Conservation (phyloP, 2,888 invertebrate species). For the Hedychridium roseum region DNA sequence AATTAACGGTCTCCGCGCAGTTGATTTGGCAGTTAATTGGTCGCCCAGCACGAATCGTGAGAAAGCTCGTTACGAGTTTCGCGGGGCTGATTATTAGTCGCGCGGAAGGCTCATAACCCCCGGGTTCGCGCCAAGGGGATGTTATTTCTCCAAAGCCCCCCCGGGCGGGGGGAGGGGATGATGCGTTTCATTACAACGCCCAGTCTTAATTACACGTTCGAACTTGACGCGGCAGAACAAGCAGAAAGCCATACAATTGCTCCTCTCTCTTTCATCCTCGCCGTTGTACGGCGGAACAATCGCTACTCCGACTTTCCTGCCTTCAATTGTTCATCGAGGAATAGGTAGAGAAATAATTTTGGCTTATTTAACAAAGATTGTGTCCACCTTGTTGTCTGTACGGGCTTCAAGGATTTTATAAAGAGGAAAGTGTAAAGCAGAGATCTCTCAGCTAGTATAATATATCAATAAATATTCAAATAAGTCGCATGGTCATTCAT, state of each 20-base stretch:
- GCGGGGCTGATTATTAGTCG: conserved; percentile 27
- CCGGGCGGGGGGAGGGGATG: conserved; percentile 33
- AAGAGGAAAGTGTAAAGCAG: no score
- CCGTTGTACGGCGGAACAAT: no score
- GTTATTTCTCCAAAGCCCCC: conserved; percentile 28
- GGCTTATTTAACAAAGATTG: not conserved
- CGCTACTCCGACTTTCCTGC: no score
- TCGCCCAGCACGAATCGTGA: conserved; percentile 45
- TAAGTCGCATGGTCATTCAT: no score
- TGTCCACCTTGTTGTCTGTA: no score
- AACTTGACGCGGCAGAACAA: no score
- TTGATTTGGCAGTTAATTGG: conserved; percentile 26
- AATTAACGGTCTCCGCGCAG: not conserved
- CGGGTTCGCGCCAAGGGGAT: conserved; percentile 18
- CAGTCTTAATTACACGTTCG: conserved; percentile 39
- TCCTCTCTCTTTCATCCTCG: not conserved
- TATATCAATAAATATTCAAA: no score
- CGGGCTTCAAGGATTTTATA: no score
- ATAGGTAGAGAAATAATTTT: not conserved
- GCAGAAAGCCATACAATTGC: not conserved
- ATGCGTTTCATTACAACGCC: conserved; percentile 41
- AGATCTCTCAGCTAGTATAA: no score
- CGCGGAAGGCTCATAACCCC: conserved; percentile 24
- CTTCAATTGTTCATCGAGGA: no score
- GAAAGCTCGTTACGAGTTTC: conserved; percentile 51